Conservation (phyloP, 2,113 vertebrate species). For the Sinocyclocheilus anophthalmus region DNA sequence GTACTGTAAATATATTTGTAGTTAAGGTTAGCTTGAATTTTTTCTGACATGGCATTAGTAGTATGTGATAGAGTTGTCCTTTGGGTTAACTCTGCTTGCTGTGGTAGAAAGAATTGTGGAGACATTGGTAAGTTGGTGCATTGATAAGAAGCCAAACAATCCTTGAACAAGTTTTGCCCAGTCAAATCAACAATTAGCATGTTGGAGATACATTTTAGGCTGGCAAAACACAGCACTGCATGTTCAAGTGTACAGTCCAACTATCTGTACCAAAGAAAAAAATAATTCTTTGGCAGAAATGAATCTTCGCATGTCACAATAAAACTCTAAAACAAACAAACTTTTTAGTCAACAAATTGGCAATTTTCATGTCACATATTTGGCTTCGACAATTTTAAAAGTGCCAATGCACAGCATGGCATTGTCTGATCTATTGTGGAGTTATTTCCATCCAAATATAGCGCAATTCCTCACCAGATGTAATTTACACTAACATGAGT, state of each 20-base stretch:
- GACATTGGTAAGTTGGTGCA: not conserved
- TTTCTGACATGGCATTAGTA: not conserved
- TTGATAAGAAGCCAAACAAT: not conserved
- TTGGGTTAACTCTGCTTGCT: not conserved
- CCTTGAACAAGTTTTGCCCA: not conserved
- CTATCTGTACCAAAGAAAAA: not conserved
- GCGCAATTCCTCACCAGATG: not conserved
- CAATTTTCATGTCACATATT: not conserved
- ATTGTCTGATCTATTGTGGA: not conserved
- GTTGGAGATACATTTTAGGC: not conserved
- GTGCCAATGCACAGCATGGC: not conserved
- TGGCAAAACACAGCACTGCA: not conserved
- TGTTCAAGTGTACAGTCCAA: not conserved
- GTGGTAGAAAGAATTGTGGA: not conserved
- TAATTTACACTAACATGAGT: not conserved
- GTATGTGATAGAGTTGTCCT: not conserved
- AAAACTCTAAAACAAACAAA: too few relatives aligned
- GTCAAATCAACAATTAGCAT: constrained; percentile 1
- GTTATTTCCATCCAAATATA: not conserved
- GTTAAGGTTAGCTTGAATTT: not conserved
- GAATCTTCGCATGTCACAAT: not conserved
- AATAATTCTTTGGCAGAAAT: not conserved
- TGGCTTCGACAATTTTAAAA: not conserved
- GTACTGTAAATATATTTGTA: not conserved
- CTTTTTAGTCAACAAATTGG: not conserved